Conservation (phyloP, 2,888 invertebrate species). For the Morpho deidamia region DNA sequence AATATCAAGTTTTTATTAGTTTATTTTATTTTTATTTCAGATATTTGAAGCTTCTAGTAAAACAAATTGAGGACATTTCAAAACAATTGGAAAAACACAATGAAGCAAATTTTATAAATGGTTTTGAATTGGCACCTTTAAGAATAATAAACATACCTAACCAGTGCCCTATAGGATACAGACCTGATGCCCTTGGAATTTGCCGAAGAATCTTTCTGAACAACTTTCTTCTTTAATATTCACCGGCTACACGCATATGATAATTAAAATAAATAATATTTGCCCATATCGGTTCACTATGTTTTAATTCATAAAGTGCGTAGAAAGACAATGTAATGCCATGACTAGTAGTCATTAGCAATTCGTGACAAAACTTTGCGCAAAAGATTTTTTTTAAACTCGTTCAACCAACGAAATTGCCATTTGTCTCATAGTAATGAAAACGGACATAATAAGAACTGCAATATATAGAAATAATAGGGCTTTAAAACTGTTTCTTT, state of each 20-base stretch:
- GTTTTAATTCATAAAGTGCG: too few relatives aligned
- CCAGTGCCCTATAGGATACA: conserved; percentile 52
- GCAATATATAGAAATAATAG: too few relatives aligned
- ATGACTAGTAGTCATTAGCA: too few relatives aligned
- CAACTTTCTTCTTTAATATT: too few relatives aligned
- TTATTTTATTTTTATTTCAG: neutral
- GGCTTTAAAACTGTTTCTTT: too few relatives aligned
- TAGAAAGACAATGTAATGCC: too few relatives aligned
- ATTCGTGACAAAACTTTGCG: too few relatives aligned
- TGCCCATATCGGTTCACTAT: neutral
- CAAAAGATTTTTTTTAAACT: too few relatives aligned
- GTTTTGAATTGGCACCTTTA: neutral
- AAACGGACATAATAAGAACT: too few relatives aligned
- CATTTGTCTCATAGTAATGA: too few relatives aligned
- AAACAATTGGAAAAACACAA: neutral
- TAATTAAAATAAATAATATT: neutral
- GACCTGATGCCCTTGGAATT: conserved; percentile 44
- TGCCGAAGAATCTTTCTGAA: conserved; percentile 38
- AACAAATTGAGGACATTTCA: neutral
- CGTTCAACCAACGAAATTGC: too few relatives aligned
- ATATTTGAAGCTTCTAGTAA: neutral
- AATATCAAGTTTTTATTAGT: neutral
- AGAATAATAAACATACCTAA: conserved; percentile 30
- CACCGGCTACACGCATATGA: too few relatives aligned
- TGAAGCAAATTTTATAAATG: neutral